Evolutionary conservation across 2,888 invertebrate genomes (phyloP).

Genomic region (Philereme vetulata): DNA sequence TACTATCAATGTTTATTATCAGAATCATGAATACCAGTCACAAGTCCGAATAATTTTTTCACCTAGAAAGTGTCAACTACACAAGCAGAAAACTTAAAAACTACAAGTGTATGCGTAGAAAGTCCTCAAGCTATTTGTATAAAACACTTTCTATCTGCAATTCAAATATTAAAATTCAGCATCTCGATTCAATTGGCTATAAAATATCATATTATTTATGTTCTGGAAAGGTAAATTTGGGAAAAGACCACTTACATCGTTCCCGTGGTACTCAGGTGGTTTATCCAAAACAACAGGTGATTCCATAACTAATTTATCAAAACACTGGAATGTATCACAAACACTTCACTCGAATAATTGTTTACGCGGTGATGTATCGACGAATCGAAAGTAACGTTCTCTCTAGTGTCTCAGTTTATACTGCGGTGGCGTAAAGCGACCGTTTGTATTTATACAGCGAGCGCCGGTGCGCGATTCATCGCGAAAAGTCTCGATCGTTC

Average conservation of each 20-base stretch:
- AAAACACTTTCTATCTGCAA: too few species aligned
- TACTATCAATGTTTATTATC: too few species aligned
- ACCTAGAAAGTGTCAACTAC: too few species aligned
- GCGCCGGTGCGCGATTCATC: constrained; percentile 57
- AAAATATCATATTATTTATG: too few species aligned
- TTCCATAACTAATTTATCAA: constrained; percentile 74
- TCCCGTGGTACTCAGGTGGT: constrained; percentile 83
- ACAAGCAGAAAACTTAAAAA: too few species aligned
- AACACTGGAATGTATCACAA: constrained; percentile 74
- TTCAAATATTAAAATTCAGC: too few species aligned
- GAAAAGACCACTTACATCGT: constrained; percentile 73
- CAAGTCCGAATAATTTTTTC: not conserved
- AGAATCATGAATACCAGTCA: not conserved
- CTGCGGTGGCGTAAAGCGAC: constrained; percentile 57
- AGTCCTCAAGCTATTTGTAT: too few species aligned
- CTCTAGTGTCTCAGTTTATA: constrained; percentile 62
- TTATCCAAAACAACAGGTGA: constrained; percentile 85
- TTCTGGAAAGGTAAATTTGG: not conserved
- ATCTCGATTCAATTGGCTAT: too few species aligned
- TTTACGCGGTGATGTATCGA: constrained; percentile 46
- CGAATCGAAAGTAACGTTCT: constrained; percentile 49
- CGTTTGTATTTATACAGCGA: constrained; percentile 67
- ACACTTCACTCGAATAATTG: constrained; percentile 59
- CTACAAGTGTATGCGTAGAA: too few species aligned
- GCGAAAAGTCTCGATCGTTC: constrained; percentile 55